These are phyloP conservation scores for Helleia helle DNA, from an alignment of 2,888 invertebrate species.

Conservation along the genomic window DNA sequence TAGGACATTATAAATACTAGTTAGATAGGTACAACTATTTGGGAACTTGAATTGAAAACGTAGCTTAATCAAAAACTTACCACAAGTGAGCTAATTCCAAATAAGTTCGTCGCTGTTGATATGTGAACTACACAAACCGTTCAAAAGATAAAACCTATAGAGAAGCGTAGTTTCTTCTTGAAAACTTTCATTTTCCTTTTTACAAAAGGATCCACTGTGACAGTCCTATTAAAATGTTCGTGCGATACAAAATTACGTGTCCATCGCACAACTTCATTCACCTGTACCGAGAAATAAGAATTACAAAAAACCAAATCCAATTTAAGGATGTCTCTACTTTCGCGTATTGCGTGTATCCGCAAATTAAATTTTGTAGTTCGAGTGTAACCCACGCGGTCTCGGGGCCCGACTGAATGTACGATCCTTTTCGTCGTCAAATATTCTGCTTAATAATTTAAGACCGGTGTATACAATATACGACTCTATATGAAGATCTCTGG, in stretches of 20 bases:
- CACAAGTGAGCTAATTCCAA: neutral
- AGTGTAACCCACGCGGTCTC: constrained; percentile 54
- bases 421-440: constrained; percentile 54
- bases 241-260: neutral
- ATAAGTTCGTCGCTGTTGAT: constrained; percentile 35
- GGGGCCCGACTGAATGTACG: constrained; percentile 43
- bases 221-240: constrained; percentile 9
- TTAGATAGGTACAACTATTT: too few relatives aligned
- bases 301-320: constrained; percentile 23
- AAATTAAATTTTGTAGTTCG: constrained; percentile 10
- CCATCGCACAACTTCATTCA: constrained; percentile 2
- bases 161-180: constrained; percentile 65
- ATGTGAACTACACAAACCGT: constrained; percentile 25
- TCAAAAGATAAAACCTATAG: constrained; percentile 36
- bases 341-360: constrained; percentile 27
- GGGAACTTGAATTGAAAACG: neutral
- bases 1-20: neutral
- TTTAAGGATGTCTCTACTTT: constrained; percentile 59
- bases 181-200: constrained; percentile 69
- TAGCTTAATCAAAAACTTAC: neutral
- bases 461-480: constrained; percentile 34
- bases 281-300: constrained; percentile 25
- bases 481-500: constrained; percentile 37
- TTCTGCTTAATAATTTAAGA: constrained; percentile 65
- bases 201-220: constrained; percentile 59